Evolutionary conservation across 2,113 vertebrate genomes (phyloP).

Genomic region (Passer domesticus): DNA sequence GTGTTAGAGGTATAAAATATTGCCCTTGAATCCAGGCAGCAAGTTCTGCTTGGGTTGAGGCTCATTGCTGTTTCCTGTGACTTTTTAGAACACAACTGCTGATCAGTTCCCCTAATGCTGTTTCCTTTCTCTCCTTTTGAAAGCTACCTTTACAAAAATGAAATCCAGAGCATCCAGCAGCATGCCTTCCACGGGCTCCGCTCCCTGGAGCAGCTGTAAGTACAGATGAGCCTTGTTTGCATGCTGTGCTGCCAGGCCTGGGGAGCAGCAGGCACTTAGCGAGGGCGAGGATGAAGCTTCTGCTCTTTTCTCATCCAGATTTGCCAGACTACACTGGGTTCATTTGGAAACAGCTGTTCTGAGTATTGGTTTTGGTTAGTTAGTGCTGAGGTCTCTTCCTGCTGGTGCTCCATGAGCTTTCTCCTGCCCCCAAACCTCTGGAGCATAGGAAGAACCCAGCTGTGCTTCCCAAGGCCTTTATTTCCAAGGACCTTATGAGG

Average conservation of each 20-base stretch:
- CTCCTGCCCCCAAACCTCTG: background rate
- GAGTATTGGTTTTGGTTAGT: background rate
- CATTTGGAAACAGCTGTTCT: background rate
- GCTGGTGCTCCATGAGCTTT: background rate
- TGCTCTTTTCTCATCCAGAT: background rate
- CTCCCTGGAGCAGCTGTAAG: slow-evolving; percentile 94
- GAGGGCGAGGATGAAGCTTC: background rate
- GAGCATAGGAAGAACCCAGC: background rate
- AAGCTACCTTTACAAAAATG: slow-evolving; percentile 96
- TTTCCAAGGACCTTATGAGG: background rate
- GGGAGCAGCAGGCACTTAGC: background rate
- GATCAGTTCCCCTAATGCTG: background rate
- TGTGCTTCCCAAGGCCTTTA: background rate
- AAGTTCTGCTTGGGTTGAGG: background rate
- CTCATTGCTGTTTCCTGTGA: background rate
- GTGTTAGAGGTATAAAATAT: background rate
- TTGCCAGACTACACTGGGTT: background rate
- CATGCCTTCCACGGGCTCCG: slow-evolving; percentile 88
- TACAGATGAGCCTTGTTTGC: slow-evolving; percentile 40
- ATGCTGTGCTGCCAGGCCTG: background rate
- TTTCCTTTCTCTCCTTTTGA: slow-evolving; percentile 67
- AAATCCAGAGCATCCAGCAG: slow-evolving; percentile 91
- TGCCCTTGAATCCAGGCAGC: background rate
- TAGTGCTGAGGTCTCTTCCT: background rate
- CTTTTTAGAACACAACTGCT: background rate